Evolutionary conservation across 2,113 vertebrate species (phyloP).

Genomic region (Ciconia stormi): DNA sequence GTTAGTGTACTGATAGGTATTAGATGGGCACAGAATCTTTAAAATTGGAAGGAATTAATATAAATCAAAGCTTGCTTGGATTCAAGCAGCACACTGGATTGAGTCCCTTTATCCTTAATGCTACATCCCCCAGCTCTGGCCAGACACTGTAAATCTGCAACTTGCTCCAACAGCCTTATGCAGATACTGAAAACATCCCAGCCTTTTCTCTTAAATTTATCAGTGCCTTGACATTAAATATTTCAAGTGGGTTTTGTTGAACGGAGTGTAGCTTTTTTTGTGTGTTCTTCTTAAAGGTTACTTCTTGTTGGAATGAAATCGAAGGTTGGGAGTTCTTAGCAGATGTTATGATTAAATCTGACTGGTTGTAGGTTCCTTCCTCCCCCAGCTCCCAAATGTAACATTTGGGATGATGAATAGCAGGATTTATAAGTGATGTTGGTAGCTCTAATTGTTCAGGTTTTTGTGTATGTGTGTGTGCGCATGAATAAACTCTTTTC

Average conservation of each 20-base stretch:
- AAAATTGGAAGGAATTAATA: background rate
- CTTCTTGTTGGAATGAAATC: conserved; percentile 41
- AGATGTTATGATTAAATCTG: conserved; percentile 65
- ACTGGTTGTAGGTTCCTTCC: conserved; percentile 48
- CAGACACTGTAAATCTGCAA: background rate
- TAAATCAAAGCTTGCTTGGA: background rate
- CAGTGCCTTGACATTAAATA: conserved; percentile 57
- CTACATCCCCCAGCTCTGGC: background rate
- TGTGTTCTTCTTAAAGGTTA: conserved; percentile 55
- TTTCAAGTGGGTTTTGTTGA: conserved; percentile 54
- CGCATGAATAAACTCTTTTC: background rate
- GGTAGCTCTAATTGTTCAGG: conserved; percentile 35
- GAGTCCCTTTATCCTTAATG: background rate
- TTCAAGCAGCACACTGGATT: background rate
- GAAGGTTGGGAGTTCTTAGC: conserved; percentile 48
- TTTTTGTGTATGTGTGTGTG: background rate
- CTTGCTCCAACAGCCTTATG: background rate
- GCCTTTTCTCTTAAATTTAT: conserved; percentile 21
- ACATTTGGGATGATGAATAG: conserved; percentile 38
- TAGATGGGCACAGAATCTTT: background rate
- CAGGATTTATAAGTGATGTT: background rate
- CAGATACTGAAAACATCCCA: background rate
- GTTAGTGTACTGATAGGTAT: background rate
- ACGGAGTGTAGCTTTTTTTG: background rate
- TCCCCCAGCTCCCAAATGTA: conserved; percentile 48